Evolutionary conservation across 2,113 vertebrate genomes (phyloP), one percentile per base, ranked within the genome.

Genomic region (western clawed frog (Xenopus tropicalis)): DNA sequence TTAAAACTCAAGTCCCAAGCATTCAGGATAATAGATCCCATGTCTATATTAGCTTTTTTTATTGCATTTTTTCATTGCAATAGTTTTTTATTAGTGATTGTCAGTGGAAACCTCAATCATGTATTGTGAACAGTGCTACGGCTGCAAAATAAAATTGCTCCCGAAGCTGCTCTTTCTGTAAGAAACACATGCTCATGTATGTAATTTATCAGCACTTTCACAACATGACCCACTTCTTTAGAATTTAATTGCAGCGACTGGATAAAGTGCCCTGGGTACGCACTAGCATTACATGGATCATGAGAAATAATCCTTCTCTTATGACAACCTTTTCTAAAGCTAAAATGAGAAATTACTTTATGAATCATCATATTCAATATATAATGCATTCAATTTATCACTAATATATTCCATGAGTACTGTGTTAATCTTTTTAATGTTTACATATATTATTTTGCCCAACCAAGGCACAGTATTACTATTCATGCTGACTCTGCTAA

Each of bases 151-250:
- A n/a, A 69, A 21, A 54, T 61, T 62, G 24, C 42, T 54, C 17
- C 3, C 37, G 29, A 71, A 42, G 29, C 43, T 71, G 25, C 19
- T 54, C 29, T 25, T 25, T 29, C 29, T 65, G 29, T 37, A 37
- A 67, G 17, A 42, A 65, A 74, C 42, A 48, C 29, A 59, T 46
- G 37, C 43, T 37, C 54, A 61, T 68, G 51, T 62, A 68, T 74
- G 72, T 74, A 68, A 69, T 74, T 62, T 74, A 74, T 74, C 72
- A 74, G 72, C 57, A 68, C 57, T 61, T 59, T 68, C 57, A 61
- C 59, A 68, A 74, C 65, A 69, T 74, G 72, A 74, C 72, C 72
- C 72, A 74, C 43, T 74, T 74, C 72, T 74, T 74, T 54, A 69
- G 72, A 68, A 74, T 74, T 68, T 74, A 74, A 68, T 74, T 68